Evolutionary conservation across 1,140 invertebrate species (phyloP), one percentile per base, ranked within the genome.

Genomic region (Campoletis sonorensis): DNA sequence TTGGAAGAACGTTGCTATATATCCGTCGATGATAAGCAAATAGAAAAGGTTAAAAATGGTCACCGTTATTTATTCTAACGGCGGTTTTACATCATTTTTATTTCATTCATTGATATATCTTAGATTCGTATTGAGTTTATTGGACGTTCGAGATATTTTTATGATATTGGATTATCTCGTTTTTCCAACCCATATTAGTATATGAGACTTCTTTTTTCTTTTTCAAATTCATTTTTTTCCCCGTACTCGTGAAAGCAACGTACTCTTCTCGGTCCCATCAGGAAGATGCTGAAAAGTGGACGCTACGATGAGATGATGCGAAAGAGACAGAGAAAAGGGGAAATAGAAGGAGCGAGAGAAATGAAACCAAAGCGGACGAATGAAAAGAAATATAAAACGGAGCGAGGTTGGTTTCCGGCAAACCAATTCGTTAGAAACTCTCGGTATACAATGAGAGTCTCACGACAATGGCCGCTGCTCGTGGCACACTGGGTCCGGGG

Each of bases 401-500:
- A 51, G 68, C 67, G 54, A 67, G 80, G 64, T 67, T 76, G 85
- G 81, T 85, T 86, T 87, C 80, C 81, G 83, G 85, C 82, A 75
- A 81, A 84, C 82, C 87, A 85, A 88, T 88, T 88, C 86, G 87
- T 88, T 87, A 87, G 85, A 88, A 85, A 86, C 78, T 86, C 81
- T 78, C 76, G 67, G 79, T 37, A 76, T 80, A 88, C 86, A 87
- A 88, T 88, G 85, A 87, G 85, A 85, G 87, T 83, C 83, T 83
- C 76, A 45, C 71, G 80, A 88, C 87, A 88, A 88, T 87, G 82
- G 82, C 67, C 72, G 71, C 71, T 45, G 77, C 75, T 75, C 82
- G 54, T 58, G 54, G 71, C 45, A 30, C 45, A 49, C 61, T 80
- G 30, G 67, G 4, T 75, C 40, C 51, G 26, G 76, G 58, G 76